Percentiles rank a stretch among this genome's conserved stretches.
phyloP scores from a whole-genome alignment of 2,888 invertebrate species.

The Chymomyza caudatula region DNA sequence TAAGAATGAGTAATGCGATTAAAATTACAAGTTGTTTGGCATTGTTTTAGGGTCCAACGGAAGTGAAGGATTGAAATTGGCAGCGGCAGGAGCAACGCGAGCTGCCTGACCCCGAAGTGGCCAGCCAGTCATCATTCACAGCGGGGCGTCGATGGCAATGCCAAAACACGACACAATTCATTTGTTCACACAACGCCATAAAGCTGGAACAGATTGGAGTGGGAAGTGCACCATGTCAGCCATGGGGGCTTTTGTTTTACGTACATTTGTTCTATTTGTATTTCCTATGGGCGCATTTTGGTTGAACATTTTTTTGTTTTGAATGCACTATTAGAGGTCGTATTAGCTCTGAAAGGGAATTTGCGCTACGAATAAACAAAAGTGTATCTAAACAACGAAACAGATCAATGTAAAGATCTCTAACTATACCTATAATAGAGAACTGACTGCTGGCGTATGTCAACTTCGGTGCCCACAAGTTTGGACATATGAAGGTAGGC shows the following conservation, averaged over 20 bases:
- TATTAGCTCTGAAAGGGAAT: background rate
- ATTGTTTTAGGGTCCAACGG: background rate
- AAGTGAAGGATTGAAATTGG: conserved; percentile 36
- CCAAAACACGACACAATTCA: conserved; percentile 59
- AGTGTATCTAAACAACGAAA: too few species aligned
- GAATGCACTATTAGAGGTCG: background rate
- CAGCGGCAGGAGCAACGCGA: background rate
- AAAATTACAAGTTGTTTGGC: conserved; percentile 41
- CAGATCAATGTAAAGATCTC: too few species aligned
- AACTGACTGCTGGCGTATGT: too few species aligned
- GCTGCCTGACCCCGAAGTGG: background rate
- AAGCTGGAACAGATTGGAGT: conserved; percentile 18
- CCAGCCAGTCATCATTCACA: conserved; percentile 52
- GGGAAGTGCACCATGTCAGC: background rate
- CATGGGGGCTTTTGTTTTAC: background rate
- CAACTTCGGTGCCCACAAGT: too few species aligned
- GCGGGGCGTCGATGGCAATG: conserved; percentile 30
- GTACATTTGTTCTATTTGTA: background rate
- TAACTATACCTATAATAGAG: too few species aligned
- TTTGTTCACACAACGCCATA: conserved; percentile 54
- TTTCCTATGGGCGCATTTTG: background rate
- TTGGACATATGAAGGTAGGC: too few species aligned
- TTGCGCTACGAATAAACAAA: background rate
- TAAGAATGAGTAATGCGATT: conserved; percentile 38
- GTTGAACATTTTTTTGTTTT: background rate